Conservation (phyloP, 35 echinoderm and acorn worm genomes). For the Stichopus chloronotus region DNA sequence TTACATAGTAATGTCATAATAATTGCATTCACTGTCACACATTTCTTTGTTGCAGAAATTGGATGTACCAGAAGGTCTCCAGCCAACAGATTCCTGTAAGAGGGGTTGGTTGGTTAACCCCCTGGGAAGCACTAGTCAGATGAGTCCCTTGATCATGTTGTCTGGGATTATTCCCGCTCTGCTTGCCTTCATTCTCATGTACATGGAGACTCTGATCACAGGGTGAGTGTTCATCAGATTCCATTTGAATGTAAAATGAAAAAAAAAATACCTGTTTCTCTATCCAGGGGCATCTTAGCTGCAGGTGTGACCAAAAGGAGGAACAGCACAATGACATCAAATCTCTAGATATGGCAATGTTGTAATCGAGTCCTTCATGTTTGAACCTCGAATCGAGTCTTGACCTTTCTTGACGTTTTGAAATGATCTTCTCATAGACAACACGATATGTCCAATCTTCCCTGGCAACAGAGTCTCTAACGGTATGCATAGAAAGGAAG, state of each 20-base stretch:
- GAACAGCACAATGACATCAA: too few relatives aligned
- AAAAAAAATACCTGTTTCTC: neutral
- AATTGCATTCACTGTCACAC: neutral
- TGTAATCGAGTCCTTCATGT: too few relatives aligned
- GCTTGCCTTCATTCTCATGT: slow-evolving; percentile 90
- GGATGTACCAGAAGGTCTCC: slow-evolving; percentile 83
- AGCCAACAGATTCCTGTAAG: slow-evolving; percentile 85
- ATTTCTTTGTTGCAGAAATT: slow-evolving; percentile 82
- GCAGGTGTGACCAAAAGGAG: too few relatives aligned
- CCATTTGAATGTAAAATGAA: neutral
- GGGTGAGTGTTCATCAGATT: slow-evolving; percentile 59
- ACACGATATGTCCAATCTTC: too few relatives aligned
- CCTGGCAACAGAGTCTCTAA: too few relatives aligned
- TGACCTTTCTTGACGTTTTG: too few relatives aligned
- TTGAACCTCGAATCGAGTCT: too few relatives aligned
- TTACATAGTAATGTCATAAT: too few relatives aligned
- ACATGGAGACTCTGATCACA: slow-evolving; percentile 95
- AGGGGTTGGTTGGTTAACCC: slow-evolving; percentile 93
- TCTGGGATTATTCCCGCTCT: slow-evolving; percentile 80
- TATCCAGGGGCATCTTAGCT: too few relatives aligned
- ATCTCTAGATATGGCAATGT: too few relatives aligned
- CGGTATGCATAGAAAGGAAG: too few relatives aligned
- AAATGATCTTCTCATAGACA: too few relatives aligned
- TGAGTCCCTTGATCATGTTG: slow-evolving; percentile 70
- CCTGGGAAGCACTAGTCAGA: slow-evolving; percentile 55